Evolutionary conservation across 2,797 vertebrate species (phyloP).

Genomic region (Kryptopterus vitreolus): DNA sequence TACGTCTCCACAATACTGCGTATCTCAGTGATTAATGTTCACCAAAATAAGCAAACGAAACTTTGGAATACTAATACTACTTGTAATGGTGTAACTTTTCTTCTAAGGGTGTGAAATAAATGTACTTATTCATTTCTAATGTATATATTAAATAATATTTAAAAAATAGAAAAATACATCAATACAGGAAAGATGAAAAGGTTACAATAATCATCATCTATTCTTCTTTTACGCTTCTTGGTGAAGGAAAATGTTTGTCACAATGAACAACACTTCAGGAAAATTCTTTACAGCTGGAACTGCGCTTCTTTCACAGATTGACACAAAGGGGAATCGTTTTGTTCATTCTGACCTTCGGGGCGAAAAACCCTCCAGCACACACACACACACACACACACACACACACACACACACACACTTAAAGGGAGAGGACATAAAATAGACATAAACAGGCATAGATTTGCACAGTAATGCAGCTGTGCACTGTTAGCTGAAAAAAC

Average conservation of each 20-base stretch:
- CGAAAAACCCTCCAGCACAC: neutral
- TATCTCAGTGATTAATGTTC: neutral
- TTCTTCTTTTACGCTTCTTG: neutral
- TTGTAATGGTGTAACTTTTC: too few species aligned
- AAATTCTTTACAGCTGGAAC: neutral
- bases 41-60: neutral
- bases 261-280: too few species aligned
- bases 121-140: too few species aligned
- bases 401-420: neutral
- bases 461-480: slow-evolving; percentile 52
- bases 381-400: neutral
- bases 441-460: slow-evolving; percentile 3
- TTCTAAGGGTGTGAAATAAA: neutral
- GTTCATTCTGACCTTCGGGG: neutral
- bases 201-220: neutral
- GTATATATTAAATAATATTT: neutral
- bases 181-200: neutral
- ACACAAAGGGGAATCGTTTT: neutral
- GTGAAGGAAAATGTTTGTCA: neutral
- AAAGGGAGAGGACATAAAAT: neutral
- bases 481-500: slow-evolving; percentile 63
- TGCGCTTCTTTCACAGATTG: neutral
- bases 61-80: neutral
- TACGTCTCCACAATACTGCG: too few species aligned
- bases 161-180: neutral